These are phyloP conservation scores for Geococcyx californianus DNA, from an alignment of 2,113 vertebrate species.

Conservation along the genomic window DNA sequence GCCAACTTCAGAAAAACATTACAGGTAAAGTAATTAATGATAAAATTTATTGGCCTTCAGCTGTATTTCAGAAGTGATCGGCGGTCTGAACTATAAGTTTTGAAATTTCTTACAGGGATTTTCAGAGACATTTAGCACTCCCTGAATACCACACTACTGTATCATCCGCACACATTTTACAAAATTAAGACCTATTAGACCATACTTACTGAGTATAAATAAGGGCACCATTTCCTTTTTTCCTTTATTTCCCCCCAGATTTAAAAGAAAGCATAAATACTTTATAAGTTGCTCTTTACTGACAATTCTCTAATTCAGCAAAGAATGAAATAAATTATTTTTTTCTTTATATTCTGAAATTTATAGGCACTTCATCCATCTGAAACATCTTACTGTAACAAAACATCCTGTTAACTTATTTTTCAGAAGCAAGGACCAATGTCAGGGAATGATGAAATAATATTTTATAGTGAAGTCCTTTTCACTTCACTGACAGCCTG, in stretches of 20 bases:
- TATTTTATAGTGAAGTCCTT: constrained; percentile 24
- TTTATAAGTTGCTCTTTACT: neutral
- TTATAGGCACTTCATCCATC: neutral
- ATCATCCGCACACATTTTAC: neutral
- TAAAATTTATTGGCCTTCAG: neutral
- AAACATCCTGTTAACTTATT: constrained; percentile 18
- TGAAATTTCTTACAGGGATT: neutral
- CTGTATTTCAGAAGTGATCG: neutral
- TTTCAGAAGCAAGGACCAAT: constrained; percentile 37
- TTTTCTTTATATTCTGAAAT: neutral
- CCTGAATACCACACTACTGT: neutral
- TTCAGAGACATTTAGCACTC: neutral
- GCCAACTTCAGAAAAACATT: neutral
- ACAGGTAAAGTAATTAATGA: neutral
- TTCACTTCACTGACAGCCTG: neutral
- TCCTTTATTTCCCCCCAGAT: neutral
- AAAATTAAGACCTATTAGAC: neutral
- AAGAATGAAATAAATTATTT: neutral
- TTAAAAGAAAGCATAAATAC: neutral
- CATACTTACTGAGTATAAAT: neutral
- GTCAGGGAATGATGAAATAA: constrained; percentile 21
- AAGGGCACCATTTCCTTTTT: neutral
- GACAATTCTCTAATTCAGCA: neutral
- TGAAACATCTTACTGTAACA: constrained; percentile 36
- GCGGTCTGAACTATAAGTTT: neutral